Evolutionary conservation across 2,797 vertebrate genomes (phyloP), one percentile per base, ranked within the genome.

Genomic region (Myiothlypis coronata): DNA sequence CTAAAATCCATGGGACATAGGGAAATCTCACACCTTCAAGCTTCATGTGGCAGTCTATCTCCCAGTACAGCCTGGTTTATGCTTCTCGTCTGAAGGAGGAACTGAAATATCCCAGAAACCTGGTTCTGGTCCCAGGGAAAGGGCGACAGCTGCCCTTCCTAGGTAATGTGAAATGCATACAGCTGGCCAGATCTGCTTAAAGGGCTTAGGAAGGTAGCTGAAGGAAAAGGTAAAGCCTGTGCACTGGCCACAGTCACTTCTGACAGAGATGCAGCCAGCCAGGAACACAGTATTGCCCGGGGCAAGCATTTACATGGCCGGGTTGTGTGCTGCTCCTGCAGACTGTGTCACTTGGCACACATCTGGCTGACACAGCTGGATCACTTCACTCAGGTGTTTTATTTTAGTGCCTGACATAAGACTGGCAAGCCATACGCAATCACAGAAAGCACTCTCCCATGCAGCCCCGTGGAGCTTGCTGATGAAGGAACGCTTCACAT

Each of bases 321-420:
- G 81, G 90, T 92, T 64, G 89, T 28, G 5, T 72, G 85, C 83
- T 22, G 79, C 90, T 89, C 94, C 82, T 22, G 30, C 65, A 43
- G 43, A 65, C 70, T 44, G 86, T 89, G 83, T 69, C 77, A 84
- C 64, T 93, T 95, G 91, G 78, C 90, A 84, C 87, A 88, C 83
- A 95, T 91, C 50, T 76, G 92, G 55, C 59, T 94, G 87, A 79
- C 92, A 83, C 90, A 95, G 94, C 95, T 95, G 88, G 86, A 82
- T 83, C 81, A 64, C 86, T 75, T 96, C 82, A 39, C 90, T 83
- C 87, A 91, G 86, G 96, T 87, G 83, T 80, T 94, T 90, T 90
- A 67, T 78, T 95, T 87, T 52, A 94, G 83, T 83, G 46, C 81
- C 85, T 94, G 68, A 76, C 77, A 87, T 79, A 83, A 90, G 72